phyloP scores from a whole-genome alignment of 2,797 vertebrate species.

The Erethizon dorsatum region DNA sequence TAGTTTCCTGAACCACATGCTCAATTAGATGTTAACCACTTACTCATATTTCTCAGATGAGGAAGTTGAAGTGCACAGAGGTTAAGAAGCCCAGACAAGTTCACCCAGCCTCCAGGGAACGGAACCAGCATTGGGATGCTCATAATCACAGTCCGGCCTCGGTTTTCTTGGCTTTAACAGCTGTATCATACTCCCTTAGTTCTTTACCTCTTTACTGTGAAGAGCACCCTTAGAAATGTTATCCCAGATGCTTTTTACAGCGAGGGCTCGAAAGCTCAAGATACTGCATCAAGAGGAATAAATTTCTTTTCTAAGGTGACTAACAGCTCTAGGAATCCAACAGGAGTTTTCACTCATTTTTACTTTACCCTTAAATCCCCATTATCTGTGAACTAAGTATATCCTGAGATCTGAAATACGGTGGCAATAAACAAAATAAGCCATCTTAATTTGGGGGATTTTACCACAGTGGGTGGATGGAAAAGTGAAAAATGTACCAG shows the following conservation, averaged over 20 bases:
- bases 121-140: not conserved
- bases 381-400: not conserved
- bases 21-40: not conserved
- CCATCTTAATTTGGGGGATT: not conserved
- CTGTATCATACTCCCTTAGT: not conserved
- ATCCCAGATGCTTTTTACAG: not conserved
- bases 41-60: not conserved
- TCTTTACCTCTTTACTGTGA: not conserved
- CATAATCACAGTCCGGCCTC: not conserved
- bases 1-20: not conserved
- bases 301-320: constrained; percentile 37
- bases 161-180: not conserved
- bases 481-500: not conserved
- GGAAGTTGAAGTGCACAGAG: not conserved
- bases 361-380: not conserved
- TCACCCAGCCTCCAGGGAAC: not conserved
- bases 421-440: not conserved
- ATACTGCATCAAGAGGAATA: not conserved
- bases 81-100: not conserved
- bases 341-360: not conserved
- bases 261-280: not conserved
- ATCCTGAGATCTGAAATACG: not conserved
- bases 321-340: not conserved
- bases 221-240: constrained; percentile 22
- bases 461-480: not conserved